A percentile compares a stretch with the other conserved stretches of the same genome.
These are phyloP conservation scores for Ostrea edulis DNA, from an alignment of 1,140 invertebrate genomes.

Conservation along the genomic window DNA sequence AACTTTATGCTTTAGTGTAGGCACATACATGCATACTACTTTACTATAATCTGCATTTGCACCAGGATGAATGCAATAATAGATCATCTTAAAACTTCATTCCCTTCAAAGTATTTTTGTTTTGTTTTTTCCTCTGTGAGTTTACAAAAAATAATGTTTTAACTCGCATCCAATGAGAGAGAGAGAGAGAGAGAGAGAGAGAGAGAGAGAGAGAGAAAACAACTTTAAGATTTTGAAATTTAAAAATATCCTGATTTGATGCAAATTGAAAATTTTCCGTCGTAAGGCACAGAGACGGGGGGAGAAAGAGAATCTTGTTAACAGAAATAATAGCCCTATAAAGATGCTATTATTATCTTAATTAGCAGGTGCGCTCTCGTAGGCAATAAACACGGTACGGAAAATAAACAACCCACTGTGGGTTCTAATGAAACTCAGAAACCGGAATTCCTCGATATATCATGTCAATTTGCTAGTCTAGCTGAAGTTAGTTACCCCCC, in stretches of 20 bases:
- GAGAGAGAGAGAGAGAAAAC: background rate
- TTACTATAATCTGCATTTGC: too few species aligned
- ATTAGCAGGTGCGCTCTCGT: conserved; percentile 20
- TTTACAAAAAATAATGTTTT: background rate
- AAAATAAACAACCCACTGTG: background rate
- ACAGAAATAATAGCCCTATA: background rate
- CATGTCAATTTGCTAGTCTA: background rate
- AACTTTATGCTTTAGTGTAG: too few species aligned
- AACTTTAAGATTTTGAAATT: too few species aligned
- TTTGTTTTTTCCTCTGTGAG: too few species aligned
- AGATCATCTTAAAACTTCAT: too few species aligned
- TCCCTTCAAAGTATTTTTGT: too few species aligned
- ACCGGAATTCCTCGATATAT: background rate
- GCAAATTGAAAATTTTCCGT: too few species aligned
- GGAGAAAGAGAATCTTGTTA: background rate
- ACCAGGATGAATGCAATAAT: too few species aligned
- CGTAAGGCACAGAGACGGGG: background rate
- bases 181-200: background rate
- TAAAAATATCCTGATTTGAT: too few species aligned
- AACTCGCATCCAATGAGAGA: background rate
- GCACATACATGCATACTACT: too few species aligned
- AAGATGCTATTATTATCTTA: background rate
- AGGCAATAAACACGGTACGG: background rate
- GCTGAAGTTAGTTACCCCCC: background rate
- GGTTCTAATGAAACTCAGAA: background rate